Percentiles rank a stretch among this genome's conserved stretches.
Evolutionary conservation across 2,113 vertebrate species (phyloP).

Genomic region (Pongo pygmaeus): DNA sequence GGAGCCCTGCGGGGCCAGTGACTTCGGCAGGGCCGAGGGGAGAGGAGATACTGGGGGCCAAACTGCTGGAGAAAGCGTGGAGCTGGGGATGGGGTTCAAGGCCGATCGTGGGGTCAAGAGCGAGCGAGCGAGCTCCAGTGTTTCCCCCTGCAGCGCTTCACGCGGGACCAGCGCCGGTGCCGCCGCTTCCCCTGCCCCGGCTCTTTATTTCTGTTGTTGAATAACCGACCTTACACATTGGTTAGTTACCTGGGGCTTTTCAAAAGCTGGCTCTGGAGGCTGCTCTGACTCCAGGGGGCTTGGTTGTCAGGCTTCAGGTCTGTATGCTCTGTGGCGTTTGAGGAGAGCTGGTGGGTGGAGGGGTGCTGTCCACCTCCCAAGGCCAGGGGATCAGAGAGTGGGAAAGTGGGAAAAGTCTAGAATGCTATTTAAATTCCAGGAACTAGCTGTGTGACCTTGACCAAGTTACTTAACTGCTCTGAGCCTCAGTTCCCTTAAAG

Average conservation of each 20-base stretch:
- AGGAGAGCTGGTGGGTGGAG: background rate
- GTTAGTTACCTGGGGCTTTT: background rate
- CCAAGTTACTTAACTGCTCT: slow-evolving; percentile 12
- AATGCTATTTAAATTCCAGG: background rate
- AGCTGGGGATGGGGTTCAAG: background rate
- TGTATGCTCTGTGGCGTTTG: background rate
- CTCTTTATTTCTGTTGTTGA: background rate
- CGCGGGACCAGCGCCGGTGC: background rate
- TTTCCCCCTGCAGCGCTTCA: background rate
- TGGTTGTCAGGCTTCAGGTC: background rate
- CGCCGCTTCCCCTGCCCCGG: background rate
- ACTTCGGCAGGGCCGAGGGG: background rate
- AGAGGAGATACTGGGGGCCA: background rate
- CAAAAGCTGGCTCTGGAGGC: background rate
- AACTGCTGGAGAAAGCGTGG: background rate
- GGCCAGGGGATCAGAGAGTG: background rate
- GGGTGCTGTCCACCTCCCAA: background rate
- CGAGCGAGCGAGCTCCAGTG: background rate
- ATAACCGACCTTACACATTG: background rate
- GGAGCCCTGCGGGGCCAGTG: background rate
- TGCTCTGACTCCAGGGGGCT: background rate
- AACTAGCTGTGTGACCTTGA: slow-evolving; percentile 35
- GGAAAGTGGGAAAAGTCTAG: background rate
- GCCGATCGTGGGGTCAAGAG: fast-evolving
- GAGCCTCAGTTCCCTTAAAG: background rate